phyloP scores from a whole-genome alignment of 2,888 invertebrate species.

The Microdon myrmicae region DNA sequence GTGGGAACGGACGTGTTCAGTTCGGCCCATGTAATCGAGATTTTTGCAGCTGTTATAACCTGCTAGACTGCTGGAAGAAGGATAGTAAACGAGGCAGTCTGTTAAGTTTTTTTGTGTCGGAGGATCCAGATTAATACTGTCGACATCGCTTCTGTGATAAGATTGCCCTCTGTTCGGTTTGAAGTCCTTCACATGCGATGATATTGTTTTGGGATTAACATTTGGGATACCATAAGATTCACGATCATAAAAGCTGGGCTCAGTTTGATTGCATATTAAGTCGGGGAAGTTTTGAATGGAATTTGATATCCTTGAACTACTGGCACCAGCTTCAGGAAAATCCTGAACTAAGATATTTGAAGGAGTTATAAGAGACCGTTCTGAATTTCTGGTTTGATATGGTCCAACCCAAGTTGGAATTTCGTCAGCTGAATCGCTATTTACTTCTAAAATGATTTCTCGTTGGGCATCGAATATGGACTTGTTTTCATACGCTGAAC shows the following conservation, averaged over 20 bases:
- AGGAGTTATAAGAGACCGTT: slow-evolving; percentile 37
- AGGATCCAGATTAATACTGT: slow-evolving; percentile 53
- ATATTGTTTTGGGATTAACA: slow-evolving; percentile 12
- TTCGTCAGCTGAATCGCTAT: slow-evolving; percentile 58
- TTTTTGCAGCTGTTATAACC: slow-evolving; percentile 63
- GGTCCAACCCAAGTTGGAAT: slow-evolving; percentile 60
- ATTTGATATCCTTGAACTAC: slow-evolving; percentile 23
- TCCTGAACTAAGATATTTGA: neutral
- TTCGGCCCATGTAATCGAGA: slow-evolving; percentile 59
- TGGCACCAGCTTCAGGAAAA: neutral
- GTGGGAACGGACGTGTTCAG: slow-evolving; percentile 25
- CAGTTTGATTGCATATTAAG: slow-evolving; percentile 40
- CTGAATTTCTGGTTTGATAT: slow-evolving; percentile 58
- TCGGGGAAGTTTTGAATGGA: slow-evolving; percentile 39
- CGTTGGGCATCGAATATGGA: slow-evolving; percentile 62
- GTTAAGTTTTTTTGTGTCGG: slow-evolving; percentile 69
- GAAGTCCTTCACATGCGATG: slow-evolving; percentile 3
- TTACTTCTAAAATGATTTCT: slow-evolving; percentile 49
- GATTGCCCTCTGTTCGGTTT: slow-evolving; percentile 1
- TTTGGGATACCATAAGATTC: slow-evolving; percentile 17
- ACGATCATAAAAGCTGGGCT: slow-evolving; percentile 34
- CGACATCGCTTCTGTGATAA: slow-evolving; percentile 57
- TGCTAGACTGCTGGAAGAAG: slow-evolving; percentile 69
- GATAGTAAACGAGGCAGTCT: slow-evolving; percentile 84
- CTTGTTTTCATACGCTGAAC: slow-evolving; percentile 66